These are phyloP conservation scores for Noctua pronuba DNA, from an alignment of 2,888 invertebrate species.

Conservation along the genomic window DNA sequence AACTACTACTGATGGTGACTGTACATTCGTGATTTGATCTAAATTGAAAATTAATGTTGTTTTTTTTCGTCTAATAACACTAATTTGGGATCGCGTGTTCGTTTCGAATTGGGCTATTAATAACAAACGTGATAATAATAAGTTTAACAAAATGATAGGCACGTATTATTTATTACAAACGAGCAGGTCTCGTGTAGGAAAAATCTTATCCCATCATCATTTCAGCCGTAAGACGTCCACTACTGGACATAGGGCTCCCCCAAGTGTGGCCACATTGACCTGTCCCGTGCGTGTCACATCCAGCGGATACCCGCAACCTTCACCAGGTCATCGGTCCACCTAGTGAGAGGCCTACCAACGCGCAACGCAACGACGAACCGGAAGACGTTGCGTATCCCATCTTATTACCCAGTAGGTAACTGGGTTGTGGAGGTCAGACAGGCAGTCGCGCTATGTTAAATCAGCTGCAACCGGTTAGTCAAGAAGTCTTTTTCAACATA, in stretches of 20 bases:
- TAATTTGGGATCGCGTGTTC: slow-evolving; percentile 40
- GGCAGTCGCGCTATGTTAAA: not conserved
- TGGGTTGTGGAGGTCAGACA: not conserved
- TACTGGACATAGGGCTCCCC: too few relatives aligned
- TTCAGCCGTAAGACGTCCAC: too few relatives aligned
- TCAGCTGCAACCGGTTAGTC: not conserved
- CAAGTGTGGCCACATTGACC: too few relatives aligned
- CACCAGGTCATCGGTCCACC: too few relatives aligned
- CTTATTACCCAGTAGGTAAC: not conserved
- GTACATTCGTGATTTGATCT: slow-evolving; percentile 11
- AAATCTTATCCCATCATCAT: not conserved
- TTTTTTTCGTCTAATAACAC: slow-evolving; percentile 33
- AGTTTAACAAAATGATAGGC: slow-evolving; percentile 1
- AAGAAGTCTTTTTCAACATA: too few relatives aligned
- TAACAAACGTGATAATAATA: slow-evolving; percentile 57
- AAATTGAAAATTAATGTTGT: slow-evolving; percentile 43
- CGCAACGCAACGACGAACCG: too few relatives aligned
- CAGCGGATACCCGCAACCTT: too few relatives aligned
- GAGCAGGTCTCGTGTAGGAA: slow-evolving; percentile 21
- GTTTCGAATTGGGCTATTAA: slow-evolving; percentile 43
- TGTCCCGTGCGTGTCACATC: too few relatives aligned
- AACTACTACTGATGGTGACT: slow-evolving; percentile 14
- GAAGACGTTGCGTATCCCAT: too few relatives aligned
- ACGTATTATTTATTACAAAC: slow-evolving; percentile 18
- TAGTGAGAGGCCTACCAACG: too few relatives aligned